These are phyloP conservation scores for Andrena cerasifolii DNA, from an alignment of 1,140 invertebrate species.

Conservation along the genomic window DNA sequence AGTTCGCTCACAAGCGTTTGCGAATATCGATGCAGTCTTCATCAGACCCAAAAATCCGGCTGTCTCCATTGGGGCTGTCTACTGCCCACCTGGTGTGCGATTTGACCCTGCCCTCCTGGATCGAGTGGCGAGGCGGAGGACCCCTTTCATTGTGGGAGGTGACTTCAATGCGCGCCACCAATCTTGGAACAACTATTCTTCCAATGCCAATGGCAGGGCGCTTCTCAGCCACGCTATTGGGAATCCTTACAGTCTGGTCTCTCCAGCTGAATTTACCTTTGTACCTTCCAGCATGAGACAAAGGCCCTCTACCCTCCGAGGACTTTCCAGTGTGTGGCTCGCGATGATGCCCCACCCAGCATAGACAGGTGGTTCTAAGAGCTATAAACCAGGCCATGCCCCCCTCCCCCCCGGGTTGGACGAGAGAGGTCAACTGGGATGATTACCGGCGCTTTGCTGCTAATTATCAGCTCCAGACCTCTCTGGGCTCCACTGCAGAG, in stretches of 20 bases:
- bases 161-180: not conserved
- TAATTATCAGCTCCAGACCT: too few relatives aligned
- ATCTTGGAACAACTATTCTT: not conserved
- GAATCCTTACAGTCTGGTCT: too few relatives aligned
- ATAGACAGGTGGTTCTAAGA: not conserved
- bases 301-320: too few relatives aligned
- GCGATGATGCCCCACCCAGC: not conserved
- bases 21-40: not conserved
- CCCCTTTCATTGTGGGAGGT: not conserved
- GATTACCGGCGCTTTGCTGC: too few relatives aligned
- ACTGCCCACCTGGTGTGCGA: not conserved
- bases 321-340: too few relatives aligned
- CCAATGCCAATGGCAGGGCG: not conserved
- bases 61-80: not conserved
- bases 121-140: not conserved
- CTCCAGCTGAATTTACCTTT: too few relatives aligned
- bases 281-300: too few relatives aligned
- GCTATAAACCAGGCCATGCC: too few relatives aligned
- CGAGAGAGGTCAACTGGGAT: too few relatives aligned
- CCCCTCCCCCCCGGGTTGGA: too few relatives aligned
- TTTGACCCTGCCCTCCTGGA: too few relatives aligned
- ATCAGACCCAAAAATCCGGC: not conserved
- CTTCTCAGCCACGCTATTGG: not conserved
- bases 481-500: too few relatives aligned
- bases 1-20: not conserved